Percentiles rank a stretch among this genome's conserved stretches.
Evolutionary conservation across 2,888 invertebrate genomes (phyloP).

Genomic region (Timandra comae): DNA sequence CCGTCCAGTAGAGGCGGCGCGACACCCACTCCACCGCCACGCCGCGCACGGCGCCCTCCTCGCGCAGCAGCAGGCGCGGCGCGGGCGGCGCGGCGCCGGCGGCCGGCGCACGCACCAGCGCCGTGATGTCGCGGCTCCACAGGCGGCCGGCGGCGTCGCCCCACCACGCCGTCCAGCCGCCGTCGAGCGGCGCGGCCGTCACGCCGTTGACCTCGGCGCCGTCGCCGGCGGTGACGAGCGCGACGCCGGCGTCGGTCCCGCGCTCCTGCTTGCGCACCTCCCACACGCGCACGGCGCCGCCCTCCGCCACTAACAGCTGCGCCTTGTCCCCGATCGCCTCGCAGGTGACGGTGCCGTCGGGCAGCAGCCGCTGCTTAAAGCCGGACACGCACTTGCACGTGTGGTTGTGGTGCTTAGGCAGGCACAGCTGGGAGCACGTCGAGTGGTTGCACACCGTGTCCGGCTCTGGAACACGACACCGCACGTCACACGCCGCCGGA

Average conservation of each 20-base stretch:
- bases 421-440: conserved; percentile 87
- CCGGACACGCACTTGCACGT: conserved; percentile 78
- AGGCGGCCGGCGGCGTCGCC: conserved; percentile 39
- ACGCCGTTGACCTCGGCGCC: conserved; percentile 16
- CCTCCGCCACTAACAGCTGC: conserved; percentile 79
- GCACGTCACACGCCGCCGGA: no score
- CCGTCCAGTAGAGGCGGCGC: conserved; percentile 82
- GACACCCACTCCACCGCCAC: conserved; percentile 84
- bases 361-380: conserved; percentile 69
- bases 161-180: conserved; percentile 56
- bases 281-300: conserved; percentile 77
- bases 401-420: conserved; percentile 63
- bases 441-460: conserved; percentile 79
- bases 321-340: conserved; percentile 78
- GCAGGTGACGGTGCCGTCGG: conserved; percentile 59
- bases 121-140: conserved; percentile 25
- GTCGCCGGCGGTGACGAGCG: background rate
- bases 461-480: conserved; percentile 20
- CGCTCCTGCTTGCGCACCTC: conserved; percentile 77
- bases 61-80: conserved; percentile 51
- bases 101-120: conserved; percentile 11
- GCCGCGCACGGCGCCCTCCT: conserved; percentile 81
- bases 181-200: conserved; percentile 35
- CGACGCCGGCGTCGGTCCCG: conserved; percentile 18
- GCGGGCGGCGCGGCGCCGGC: conserved; percentile 9